Conservation (phyloP, 2,113 vertebrate genomes). For the Willisornis vidua region DNA sequence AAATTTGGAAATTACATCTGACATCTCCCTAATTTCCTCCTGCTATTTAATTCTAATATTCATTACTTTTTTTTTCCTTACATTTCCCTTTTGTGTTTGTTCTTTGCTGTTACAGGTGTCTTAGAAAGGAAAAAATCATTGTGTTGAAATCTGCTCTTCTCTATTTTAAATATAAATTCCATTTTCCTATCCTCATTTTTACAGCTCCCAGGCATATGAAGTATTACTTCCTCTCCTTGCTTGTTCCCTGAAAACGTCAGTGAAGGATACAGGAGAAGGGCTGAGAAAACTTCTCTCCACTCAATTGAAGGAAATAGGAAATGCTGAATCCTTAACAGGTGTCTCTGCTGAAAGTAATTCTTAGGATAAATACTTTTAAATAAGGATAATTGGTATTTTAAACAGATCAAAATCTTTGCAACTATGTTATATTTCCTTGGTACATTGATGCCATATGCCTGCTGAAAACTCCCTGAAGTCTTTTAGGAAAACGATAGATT, state of each 20-base stretch:
- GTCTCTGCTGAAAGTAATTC: neutral
- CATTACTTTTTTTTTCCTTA: neutral
- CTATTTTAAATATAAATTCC: slow-evolving; percentile 10
- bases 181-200: neutral
- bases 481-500: neutral
- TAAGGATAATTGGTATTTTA: neutral
- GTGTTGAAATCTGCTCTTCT: neutral
- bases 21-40: neutral
- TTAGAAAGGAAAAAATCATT: slow-evolving; percentile 13
- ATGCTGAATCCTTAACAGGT: neutral
- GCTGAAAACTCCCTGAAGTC: slow-evolving; percentile 5
- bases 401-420: neutral
- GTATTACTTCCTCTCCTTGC: neutral
- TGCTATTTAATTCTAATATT: neutral
- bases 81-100: slow-evolving; percentile 6
- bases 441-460: neutral
- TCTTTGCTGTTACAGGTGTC: neutral
- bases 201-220: neutral
- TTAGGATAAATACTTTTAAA: slow-evolving; percentile 25
- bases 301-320: neutral
- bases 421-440: neutral
- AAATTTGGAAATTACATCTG: slow-evolving; percentile 17
- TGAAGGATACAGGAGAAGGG: neutral
- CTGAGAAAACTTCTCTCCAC: neutral
- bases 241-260: neutral